phyloP scores from a whole-genome alignment of 2,113 vertebrate species.

The Benthochromis sp. region DNA sequence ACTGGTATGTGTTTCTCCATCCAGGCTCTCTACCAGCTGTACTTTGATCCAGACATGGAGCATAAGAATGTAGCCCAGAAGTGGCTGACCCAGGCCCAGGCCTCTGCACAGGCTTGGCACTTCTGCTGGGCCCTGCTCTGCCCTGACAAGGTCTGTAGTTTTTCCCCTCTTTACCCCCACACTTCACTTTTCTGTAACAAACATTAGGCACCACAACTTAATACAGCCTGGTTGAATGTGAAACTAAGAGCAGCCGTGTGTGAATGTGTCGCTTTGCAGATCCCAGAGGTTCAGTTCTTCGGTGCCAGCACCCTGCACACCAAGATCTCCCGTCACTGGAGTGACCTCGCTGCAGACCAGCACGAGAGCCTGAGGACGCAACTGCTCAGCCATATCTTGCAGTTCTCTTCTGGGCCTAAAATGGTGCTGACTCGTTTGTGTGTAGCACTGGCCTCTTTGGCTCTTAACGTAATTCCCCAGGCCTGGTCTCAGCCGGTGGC shows the following conservation, averaged over 20 bases:
- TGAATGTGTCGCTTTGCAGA: constrained; percentile 40
- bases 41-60: constrained; percentile 96
- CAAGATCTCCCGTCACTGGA: constrained; percentile 94
- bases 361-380: constrained; percentile 85
- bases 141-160: constrained; percentile 75
- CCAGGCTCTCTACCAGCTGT: constrained; percentile 93
- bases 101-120: constrained; percentile 91
- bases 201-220: neutral
- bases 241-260: neutral
- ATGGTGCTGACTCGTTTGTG: constrained; percentile 94
- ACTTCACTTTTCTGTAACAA: neutral
- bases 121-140: constrained; percentile 93
- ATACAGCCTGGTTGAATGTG: neutral
- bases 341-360: constrained; percentile 83
- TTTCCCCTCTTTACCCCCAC: neutral
- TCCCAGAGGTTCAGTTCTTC: constrained; percentile 97
- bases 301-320: constrained; percentile 93
- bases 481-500: constrained; percentile 86
- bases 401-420: constrained; percentile 87
- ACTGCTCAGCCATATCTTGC: constrained; percentile 86
- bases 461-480: constrained; percentile 88
- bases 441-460: constrained; percentile 87
- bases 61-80: constrained; percentile 94
- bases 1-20: neutral
- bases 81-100: constrained; percentile 95